phyloP scores from a whole-genome alignment of 1,140 invertebrate genomes.

The Amphibalanus amphitrite region DNA sequence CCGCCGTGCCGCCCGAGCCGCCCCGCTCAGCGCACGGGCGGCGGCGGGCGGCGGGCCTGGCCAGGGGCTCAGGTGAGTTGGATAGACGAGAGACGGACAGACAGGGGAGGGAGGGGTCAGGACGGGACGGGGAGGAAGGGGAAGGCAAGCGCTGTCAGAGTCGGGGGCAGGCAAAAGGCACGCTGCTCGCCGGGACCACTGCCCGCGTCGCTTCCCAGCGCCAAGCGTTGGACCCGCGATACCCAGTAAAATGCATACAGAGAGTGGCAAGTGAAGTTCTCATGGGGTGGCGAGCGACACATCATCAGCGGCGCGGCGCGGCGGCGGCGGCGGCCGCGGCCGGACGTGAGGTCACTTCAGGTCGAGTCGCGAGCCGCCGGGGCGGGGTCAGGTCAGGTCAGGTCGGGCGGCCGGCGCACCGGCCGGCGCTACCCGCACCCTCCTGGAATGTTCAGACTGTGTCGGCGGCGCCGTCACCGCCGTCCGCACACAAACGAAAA shows the following conservation, averaged over 20 bases:
- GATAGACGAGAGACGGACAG: background rate
- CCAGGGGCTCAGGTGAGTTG: no score
- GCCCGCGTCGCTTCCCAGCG: background rate
- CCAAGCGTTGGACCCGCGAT: background rate
- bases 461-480: no score
- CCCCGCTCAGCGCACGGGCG: background rate
- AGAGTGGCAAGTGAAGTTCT: background rate
- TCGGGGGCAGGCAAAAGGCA: background rate
- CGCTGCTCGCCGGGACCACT: background rate
- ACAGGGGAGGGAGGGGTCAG: background rate
- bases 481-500: background rate
- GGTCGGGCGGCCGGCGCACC: background rate
- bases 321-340: no score
- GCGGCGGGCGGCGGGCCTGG: no score
- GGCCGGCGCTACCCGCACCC: background rate
- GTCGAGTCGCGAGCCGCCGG: no score
- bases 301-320: no score
- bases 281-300: background rate
- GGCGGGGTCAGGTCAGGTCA: background rate
- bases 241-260: background rate
- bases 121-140: no score
- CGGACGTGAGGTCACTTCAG: no score
- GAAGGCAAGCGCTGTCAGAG: background rate
- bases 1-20: no score
- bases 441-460: background rate